Conservation (phyloP, 2,113 vertebrate species). For the Synodontis membranacea region DNA sequence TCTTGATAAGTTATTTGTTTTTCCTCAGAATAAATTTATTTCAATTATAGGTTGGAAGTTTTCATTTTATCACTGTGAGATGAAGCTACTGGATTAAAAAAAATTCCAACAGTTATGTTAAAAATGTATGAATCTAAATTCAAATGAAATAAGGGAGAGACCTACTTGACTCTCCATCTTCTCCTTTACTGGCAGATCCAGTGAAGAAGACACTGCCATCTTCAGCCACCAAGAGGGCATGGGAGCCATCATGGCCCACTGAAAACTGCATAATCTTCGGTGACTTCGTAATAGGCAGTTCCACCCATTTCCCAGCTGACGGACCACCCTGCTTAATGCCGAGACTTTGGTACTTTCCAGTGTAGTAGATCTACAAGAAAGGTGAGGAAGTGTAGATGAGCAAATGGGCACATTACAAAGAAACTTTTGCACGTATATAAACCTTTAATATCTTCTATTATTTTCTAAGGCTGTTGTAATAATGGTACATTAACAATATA, state of each 20-base stretch:
- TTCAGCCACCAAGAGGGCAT: slow-evolving; percentile 93
- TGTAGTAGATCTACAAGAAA: slow-evolving; percentile 88
- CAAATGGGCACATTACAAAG: not conserved
- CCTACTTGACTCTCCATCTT: slow-evolving; percentile 97
- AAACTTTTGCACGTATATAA: not conserved
- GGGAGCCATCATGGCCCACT: slow-evolving; percentile 97
- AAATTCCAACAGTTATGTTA: not conserved
- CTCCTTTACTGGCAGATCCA: slow-evolving; percentile 96
- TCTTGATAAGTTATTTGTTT: too few species aligned
- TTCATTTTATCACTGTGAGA: too few species aligned
- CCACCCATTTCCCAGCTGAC: slow-evolving; percentile 96
- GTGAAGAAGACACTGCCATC: slow-evolving; percentile 98
- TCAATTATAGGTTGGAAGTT: too few species aligned
- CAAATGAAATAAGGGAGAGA: not conserved
- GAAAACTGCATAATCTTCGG: slow-evolving; percentile 97
- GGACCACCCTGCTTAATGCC: slow-evolving; percentile 98
- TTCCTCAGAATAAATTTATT: too few species aligned
- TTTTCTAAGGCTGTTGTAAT: not conserved
- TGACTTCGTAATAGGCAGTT: slow-evolving; percentile 94
- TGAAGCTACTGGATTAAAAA: too few species aligned
- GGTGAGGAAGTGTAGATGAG: not conserved
- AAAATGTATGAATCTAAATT: not conserved
- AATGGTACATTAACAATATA: not conserved
- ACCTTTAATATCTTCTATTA: not conserved
- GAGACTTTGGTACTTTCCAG: slow-evolving; percentile 98